Evolutionary conservation across 2,113 vertebrate genomes (phyloP), one percentile per base, ranked within the genome.

Genomic region (Deroptyus accipitrinus): DNA sequence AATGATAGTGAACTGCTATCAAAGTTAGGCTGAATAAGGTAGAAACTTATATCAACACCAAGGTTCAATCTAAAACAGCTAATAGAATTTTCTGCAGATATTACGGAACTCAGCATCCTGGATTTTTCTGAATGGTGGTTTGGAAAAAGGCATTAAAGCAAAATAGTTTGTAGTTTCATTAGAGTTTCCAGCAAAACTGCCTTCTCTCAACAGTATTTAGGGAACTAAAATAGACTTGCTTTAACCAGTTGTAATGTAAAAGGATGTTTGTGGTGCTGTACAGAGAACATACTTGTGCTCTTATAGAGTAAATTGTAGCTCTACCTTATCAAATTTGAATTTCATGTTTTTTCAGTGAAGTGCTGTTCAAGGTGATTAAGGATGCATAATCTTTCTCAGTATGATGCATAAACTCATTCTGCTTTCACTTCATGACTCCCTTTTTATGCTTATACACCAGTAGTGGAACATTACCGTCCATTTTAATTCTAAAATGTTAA

Each of bases 311-410:
- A 93, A 92, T 93, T 37, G 49, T 54, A 44, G 10, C 37, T 93
- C 48, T 62, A 28, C 25, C 66, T 46, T 83, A 46, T 46, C 46
- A 86, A 90, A 96, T 95, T 88, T 95, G 41, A 94, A 93, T 94
- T 97, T 96, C 63, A 88, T 90, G 62, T 27, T 83, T 93, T 92
- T 93, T 62, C 37, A 85, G 67, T 83, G 72, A 80, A 90, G 59
- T 90, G 75, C 28, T 90, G 24, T 54, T 96, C 83, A 93, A 95
- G 82, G 91, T 95, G 94, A 90, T 90, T 94, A 94, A 67, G 78
- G 57, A 62, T 90, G 79, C 86, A 44, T 86, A 90, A 83, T 93
- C 80, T 83, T 77, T 59, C 59, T 63, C 90, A 54, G 12, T 67
- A 22, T 70, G 66, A 91, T 72, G n/a, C 75, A 69, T 86, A 83